These are phyloP conservation scores for Tetrao urogallus DNA, from an alignment of 2,113 vertebrate species.

Conservation along the genomic window DNA sequence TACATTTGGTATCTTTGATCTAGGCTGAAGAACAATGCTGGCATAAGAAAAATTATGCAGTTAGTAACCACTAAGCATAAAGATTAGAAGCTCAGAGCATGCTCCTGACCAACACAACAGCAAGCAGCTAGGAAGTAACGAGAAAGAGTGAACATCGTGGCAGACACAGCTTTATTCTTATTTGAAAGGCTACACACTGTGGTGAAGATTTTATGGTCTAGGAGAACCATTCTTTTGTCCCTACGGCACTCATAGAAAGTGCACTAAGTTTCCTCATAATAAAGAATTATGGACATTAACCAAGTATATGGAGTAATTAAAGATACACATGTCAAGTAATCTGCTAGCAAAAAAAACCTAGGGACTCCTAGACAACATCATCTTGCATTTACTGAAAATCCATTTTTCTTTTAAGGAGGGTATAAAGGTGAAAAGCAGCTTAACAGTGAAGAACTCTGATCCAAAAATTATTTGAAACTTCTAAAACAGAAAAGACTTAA, in stretches of 20 bases:
- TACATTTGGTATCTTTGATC: neutral
- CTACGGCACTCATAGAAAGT: neutral
- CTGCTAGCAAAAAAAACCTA: neutral
- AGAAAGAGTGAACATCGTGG: neutral
- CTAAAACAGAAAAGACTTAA: neutral
- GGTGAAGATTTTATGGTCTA: neutral
- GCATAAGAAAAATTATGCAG: accelerated
- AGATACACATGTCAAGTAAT: neutral
- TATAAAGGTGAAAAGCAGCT: neutral
- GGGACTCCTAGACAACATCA: neutral
- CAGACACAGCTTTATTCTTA: neutral
- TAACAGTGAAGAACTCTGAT: neutral
- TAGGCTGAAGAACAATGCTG: neutral
- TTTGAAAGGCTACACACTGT: neutral
- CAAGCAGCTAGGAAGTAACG: neutral
- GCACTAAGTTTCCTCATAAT: neutral
- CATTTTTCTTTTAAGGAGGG: neutral
- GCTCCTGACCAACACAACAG: neutral
- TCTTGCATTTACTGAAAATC: neutral
- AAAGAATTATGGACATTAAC: neutral
- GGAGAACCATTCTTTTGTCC: neutral
- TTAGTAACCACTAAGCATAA: neutral
- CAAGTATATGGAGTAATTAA: neutral
- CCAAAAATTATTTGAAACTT: neutral
- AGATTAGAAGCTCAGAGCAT: neutral